phyloP scores from a whole-genome alignment of 2,113 vertebrate genomes.

The Siniperca knerii region DNA sequence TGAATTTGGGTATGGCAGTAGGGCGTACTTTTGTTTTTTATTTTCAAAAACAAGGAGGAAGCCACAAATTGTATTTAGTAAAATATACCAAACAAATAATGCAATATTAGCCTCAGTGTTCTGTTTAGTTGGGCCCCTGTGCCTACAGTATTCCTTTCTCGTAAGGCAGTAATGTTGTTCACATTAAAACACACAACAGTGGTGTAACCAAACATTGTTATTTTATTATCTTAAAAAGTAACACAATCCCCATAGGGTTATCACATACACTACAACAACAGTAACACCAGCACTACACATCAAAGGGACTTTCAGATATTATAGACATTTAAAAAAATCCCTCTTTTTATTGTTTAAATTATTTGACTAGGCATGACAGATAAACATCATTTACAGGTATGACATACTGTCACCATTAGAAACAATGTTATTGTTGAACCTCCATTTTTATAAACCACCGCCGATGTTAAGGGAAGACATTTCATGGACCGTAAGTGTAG shows the following conservation, averaged over 20 bases:
- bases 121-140: no score
- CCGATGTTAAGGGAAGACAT: constrained; percentile 98
- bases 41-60: no score
- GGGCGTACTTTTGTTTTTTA: no score
- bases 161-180: neutral
- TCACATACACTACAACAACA: constrained; percentile 98
- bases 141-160: no score
- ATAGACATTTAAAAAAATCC: constrained; percentile 97
- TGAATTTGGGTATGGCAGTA: no score
- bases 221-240: constrained; percentile 99
- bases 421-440: constrained; percentile 95
- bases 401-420: constrained; percentile 95
- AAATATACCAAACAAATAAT: no score
- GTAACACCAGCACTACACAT: constrained; percentile 97
- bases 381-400: constrained; percentile 98
- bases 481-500: constrained; percentile 93
- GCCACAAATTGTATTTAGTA: no score
- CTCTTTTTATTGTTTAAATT: constrained; percentile 89
- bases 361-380: constrained; percentile 99
- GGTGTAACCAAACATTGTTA: constrained; percentile 94
- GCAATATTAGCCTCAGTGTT: no score
- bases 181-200: constrained; percentile 28
- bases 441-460: constrained; percentile 94
- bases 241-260: constrained; percentile 96
- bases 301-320: constrained; percentile 97